These are phyloP conservation scores for Drosophila maculinotata DNA, from an alignment of 2,888 invertebrate genomes.

Conservation along the genomic window DNA sequence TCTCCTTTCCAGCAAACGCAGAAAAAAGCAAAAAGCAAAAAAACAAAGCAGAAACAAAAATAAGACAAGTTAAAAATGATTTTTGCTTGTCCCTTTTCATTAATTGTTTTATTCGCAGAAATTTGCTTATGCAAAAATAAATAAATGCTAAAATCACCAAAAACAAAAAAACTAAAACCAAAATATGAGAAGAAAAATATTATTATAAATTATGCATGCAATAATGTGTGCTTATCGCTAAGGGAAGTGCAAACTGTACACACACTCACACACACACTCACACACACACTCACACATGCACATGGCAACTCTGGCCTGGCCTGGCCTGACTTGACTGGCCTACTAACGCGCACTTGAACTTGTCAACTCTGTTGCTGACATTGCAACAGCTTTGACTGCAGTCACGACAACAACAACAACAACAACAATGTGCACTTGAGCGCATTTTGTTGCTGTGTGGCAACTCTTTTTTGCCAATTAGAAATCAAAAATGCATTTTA, in stretches of 20 bases:
- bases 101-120: constrained; percentile 73
- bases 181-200: constrained; percentile 30
- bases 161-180: constrained; percentile 3
- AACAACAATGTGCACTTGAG: constrained; percentile 40
- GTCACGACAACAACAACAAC: constrained; percentile 42
- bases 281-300: constrained; percentile 3
- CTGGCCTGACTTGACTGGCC: constrained; percentile 22
- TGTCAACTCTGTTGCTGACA: constrained; percentile 71
- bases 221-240: constrained; percentile 43
- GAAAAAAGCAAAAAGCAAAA: constrained; percentile 14
- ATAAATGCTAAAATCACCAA: constrained; percentile 17
- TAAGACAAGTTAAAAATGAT: constrained; percentile 26
- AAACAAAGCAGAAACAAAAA: constrained; percentile 4
- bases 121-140: constrained; percentile 65
- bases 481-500: constrained; percentile 62
- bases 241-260: constrained; percentile 60
- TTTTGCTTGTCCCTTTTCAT: constrained; percentile 56
- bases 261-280: neutral
- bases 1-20: constrained; percentile 58
- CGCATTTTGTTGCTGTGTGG: constrained; percentile 14
- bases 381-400: constrained; percentile 64
- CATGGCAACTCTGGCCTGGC: constrained; percentile 37
- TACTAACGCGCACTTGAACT: constrained; percentile 67
- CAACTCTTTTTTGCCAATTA: constrained; percentile 64
- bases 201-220: constrained; percentile 34